phyloP scores from a whole-genome alignment of 2,888 invertebrate species.

The Anodontia alba region DNA sequence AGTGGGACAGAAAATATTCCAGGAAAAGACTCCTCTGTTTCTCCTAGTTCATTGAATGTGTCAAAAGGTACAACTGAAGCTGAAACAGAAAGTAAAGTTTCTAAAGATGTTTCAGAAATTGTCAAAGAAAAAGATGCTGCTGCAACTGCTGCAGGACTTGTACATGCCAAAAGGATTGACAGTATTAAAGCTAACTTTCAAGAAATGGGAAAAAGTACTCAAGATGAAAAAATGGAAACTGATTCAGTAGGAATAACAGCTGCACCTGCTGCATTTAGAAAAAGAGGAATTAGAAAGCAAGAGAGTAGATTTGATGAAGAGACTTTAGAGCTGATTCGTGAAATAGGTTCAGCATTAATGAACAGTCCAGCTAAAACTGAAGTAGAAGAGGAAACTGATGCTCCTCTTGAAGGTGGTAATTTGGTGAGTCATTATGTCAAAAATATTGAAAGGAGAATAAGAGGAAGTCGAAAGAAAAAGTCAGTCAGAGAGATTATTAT shows the following conservation, averaged over 20 bases:
- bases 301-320: constrained; percentile 66
- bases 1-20: not conserved
- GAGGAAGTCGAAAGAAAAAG: constrained; percentile 42
- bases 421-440: constrained; percentile 72
- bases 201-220: constrained; percentile 19
- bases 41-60: not conserved
- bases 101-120: not conserved
- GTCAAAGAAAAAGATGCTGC: not conserved
- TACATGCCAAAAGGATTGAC: constrained; percentile 14
- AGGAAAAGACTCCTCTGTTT: not conserved
- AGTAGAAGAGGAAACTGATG: constrained; percentile 57
- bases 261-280: not conserved
- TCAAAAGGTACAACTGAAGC: not conserved
- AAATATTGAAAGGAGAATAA: constrained; percentile 69
- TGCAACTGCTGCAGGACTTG: constrained; percentile 8
- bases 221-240: constrained; percentile 13
- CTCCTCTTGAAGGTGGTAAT: constrained; percentile 51
- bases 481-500: constrained; percentile 66
- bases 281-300: not conserved
- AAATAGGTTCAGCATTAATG: constrained; percentile 73
- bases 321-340: constrained; percentile 73
- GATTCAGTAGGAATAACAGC: not conserved
- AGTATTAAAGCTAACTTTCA: constrained; percentile 30
- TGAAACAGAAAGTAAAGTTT: not conserved
- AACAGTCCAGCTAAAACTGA: constrained; percentile 70